Conservation (phyloP, 1,140 invertebrate genomes). For the Drosophila nasuta region DNA sequence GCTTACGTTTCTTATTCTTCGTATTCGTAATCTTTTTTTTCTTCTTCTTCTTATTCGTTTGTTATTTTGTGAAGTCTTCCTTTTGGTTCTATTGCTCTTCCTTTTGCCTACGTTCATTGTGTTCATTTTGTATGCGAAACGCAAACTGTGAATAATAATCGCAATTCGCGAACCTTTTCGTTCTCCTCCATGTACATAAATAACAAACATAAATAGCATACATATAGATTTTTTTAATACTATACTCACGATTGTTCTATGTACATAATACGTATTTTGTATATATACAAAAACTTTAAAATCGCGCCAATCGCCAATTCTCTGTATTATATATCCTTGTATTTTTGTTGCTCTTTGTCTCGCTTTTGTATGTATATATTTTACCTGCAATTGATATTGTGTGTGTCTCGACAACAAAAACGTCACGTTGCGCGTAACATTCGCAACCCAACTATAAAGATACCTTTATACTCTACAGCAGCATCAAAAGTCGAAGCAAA, state of each 20-base stretch:
- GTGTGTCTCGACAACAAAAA: background rate
- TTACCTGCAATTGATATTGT: background rate
- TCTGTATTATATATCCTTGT: background rate
- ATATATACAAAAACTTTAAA: background rate
- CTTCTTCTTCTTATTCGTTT: background rate
- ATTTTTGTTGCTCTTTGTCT: constrained; percentile 3
- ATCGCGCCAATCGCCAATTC: background rate
- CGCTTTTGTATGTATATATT: background rate
- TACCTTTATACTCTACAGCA: background rate
- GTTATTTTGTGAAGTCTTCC: constrained; percentile 19
- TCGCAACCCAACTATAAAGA: background rate
- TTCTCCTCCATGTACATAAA: constrained; percentile 10
- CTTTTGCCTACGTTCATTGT: constrained; percentile 48
- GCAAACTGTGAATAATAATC: constrained; percentile 39
- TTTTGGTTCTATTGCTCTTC: constrained; percentile 40
- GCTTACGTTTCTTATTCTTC: constrained; percentile 15
- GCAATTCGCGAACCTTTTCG: background rate
- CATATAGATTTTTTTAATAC: background rate
- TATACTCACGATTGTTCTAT: background rate
- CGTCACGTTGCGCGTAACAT: background rate
- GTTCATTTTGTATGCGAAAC: constrained; percentile 39
- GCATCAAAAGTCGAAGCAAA: background rate
- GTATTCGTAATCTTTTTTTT: background rate
- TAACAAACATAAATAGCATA: constrained; percentile 1
- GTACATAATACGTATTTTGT: background rate